Conservation (phyloP, 2,888 invertebrate species). For the Drosophila incognita region DNA sequence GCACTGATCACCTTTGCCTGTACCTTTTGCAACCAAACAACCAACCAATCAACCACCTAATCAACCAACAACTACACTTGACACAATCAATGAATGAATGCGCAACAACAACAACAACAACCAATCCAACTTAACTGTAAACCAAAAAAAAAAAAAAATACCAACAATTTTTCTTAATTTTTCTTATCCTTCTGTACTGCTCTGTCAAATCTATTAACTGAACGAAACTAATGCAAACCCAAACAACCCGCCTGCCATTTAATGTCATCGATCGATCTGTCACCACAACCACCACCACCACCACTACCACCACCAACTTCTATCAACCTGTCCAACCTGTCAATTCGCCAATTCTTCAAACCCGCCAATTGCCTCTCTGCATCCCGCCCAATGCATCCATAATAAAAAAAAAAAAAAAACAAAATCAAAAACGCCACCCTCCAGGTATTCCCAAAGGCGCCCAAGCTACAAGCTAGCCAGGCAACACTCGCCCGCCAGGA, state of each 20-base stretch:
- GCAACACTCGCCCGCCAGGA: constrained; percentile 88
- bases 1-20: constrained; percentile 38
- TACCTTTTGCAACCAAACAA: constrained; percentile 29
- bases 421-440: constrained; percentile 59
- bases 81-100: constrained; percentile 57
- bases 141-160: constrained; percentile 23
- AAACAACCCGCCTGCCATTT: constrained; percentile 29
- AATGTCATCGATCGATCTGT: constrained; percentile 39
- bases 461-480: constrained; percentile 87
- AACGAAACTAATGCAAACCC: constrained; percentile 33
- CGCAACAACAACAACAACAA: constrained; percentile 42
- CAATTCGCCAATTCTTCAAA: constrained; percentile 19
- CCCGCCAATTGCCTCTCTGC: constrained; percentile 33
- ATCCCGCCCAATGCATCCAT: constrained; percentile 59
- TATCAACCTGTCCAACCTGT: constrained; percentile 46
- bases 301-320: constrained; percentile 16
- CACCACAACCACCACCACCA: constrained; percentile 6
- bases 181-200: constrained; percentile 47
- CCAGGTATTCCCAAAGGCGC: constrained; percentile 89
- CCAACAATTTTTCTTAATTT: constrained; percentile 40
- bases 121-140: constrained; percentile 30
- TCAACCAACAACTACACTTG: constrained; percentile 16
- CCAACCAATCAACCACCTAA: not conserved
- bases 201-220: constrained; percentile 4
- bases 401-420: constrained; percentile 7